phyloP scores from a whole-genome alignment of 2,888 invertebrate genomes.

The Adelognathus sp. region DNA sequence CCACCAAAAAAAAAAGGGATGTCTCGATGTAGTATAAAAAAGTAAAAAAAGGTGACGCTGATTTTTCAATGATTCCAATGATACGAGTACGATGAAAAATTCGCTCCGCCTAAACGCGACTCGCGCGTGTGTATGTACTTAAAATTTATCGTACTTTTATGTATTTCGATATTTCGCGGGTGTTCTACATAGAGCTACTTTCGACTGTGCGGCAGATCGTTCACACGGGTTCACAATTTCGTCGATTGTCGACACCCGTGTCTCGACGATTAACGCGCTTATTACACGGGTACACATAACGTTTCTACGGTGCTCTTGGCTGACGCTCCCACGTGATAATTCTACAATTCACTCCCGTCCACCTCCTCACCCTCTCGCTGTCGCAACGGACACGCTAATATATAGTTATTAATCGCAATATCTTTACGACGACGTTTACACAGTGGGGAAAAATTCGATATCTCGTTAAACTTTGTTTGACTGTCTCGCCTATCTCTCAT shows the following conservation, averaged over 20 bases:
- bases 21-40: background rate
- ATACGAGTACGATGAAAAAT: background rate
- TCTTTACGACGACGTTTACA: slow-evolving; percentile 66
- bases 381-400: too few relatives aligned
- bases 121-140: slow-evolving; percentile 36
- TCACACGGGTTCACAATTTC: slow-evolving; percentile 37
- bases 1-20: background rate
- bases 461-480: slow-evolving; percentile 37
- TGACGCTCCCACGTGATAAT: slow-evolving; percentile 44
- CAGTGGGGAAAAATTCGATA: slow-evolving; percentile 56
- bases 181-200: slow-evolving; percentile 45
- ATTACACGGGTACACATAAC: slow-evolving; percentile 55
- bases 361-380: slow-evolving; percentile 3
- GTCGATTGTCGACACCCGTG: slow-evolving; percentile 23
- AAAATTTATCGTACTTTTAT: slow-evolving; percentile 37
- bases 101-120: background rate
- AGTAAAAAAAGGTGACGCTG: background rate
- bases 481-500: slow-evolving; percentile 17
- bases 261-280: slow-evolving; percentile 38
- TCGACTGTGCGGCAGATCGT: slow-evolving; percentile 51
- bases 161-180: slow-evolving; percentile 43
- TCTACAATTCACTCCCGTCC: slow-evolving; percentile 12
- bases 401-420: slow-evolving; percentile 23
- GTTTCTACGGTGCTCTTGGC: slow-evolving; percentile 57
- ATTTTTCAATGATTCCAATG: background rate